Percentiles rank a stretch among this genome's conserved stretches.
Evolutionary conservation across 2,888 invertebrate genomes (phyloP).

Genomic region (Hedya salicella): DNA sequence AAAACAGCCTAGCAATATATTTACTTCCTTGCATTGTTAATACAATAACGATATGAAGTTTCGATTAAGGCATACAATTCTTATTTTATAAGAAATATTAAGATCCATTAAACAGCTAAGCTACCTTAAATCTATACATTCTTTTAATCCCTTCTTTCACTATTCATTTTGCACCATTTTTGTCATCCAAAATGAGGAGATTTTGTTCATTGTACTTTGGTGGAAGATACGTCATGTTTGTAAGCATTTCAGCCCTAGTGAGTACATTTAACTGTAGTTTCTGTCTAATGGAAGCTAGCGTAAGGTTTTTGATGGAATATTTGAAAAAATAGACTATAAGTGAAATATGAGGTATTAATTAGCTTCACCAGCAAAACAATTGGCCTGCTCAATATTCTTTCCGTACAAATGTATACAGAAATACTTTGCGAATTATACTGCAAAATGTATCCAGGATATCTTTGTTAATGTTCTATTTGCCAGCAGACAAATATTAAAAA

Average conservation of each 20-base stretch:
- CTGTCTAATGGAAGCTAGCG: constrained; percentile 18
- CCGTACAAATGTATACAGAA: too few species aligned
- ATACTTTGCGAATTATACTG: too few species aligned
- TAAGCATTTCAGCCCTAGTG: constrained; percentile 14
- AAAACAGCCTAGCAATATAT: constrained; percentile 30
- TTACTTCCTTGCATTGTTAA: constrained; percentile 70
- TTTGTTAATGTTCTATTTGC: too few species aligned
- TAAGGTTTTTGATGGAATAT: constrained; percentile 2
- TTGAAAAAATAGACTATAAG: neutral
- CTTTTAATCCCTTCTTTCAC: constrained; percentile 28
- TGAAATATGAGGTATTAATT: neutral
- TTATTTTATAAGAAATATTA: constrained; percentile 79
- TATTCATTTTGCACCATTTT: constrained; percentile 42
- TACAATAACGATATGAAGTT: constrained; percentile 83
- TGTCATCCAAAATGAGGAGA: constrained; percentile 40
- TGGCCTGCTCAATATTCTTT: too few species aligned
- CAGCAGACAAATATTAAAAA: too few species aligned
- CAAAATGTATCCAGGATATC: too few species aligned
- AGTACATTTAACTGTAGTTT: neutral
- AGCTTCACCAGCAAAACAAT: too few species aligned
- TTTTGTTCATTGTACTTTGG: constrained; percentile 41
- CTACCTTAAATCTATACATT: constrained; percentile 47
- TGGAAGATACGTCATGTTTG: constrained; percentile 37
- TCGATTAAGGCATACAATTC: constrained; percentile 81
- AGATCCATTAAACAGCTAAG: constrained; percentile 61